Percentiles rank a stretch among this genome's conserved stretches.
phyloP scores from a whole-genome alignment of 2,888 invertebrate species.

The Tetragnatha montana region DNA sequence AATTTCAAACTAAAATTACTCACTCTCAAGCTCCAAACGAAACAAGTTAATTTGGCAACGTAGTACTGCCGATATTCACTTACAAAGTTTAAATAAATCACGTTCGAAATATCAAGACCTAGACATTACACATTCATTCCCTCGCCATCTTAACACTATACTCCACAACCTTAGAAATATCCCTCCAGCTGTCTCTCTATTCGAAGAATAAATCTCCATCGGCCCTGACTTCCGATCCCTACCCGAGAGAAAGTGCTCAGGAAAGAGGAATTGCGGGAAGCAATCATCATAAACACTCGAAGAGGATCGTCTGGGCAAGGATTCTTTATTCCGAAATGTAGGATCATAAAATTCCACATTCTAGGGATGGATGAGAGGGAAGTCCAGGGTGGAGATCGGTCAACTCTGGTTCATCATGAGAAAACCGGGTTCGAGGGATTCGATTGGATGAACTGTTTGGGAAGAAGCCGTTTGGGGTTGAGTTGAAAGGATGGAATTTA shows the following conservation, averaged over 20 bases:
- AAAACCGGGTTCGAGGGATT: background rate
- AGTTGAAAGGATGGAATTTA: background rate
- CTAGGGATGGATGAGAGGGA: background rate
- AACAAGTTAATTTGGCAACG: too few species aligned
- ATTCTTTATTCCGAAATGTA: constrained; percentile 43
- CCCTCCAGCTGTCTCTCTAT: background rate
- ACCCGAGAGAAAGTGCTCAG: constrained; percentile 23
- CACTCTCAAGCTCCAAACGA: too few species aligned
- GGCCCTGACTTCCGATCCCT: constrained; percentile 30
- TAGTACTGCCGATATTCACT: too few species aligned
- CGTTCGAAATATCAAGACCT: too few species aligned
- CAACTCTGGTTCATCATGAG: background rate
- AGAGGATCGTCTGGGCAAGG: constrained; percentile 25
- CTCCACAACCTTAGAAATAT: too few species aligned
- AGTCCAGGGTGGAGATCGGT: background rate
- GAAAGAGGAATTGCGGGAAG: constrained; percentile 60
- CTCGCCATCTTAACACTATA: too few species aligned
- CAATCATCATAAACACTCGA: constrained; percentile 69
- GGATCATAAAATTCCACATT: constrained; percentile 40
- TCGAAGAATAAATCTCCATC: constrained; percentile 23
- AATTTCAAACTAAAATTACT: too few species aligned
- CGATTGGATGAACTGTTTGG: background rate
- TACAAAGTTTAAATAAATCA: too few species aligned
- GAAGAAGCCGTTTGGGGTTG: background rate
- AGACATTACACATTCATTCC: too few species aligned